These are phyloP conservation scores for Heliornis fulica DNA, from an alignment of 2,113 vertebrate species.

Conservation along the genomic window DNA sequence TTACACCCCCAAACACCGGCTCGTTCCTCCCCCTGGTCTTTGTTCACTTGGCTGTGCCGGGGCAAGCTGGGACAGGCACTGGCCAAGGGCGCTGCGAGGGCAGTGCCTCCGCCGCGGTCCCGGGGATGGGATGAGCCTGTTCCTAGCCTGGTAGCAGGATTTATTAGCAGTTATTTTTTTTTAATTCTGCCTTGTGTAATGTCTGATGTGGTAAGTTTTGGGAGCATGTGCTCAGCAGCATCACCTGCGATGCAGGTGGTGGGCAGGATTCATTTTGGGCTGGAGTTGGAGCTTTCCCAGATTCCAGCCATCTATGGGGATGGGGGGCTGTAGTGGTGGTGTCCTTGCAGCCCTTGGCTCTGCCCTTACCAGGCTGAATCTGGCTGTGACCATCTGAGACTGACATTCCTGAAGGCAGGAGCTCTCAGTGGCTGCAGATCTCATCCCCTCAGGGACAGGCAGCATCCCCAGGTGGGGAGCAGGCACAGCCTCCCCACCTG, in stretches of 20 bases:
- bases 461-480: neutral
- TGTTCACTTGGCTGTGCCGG: fast-evolving
- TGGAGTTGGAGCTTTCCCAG: neutral
- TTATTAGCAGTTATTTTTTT: fast-evolving
- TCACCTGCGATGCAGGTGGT: neutral
- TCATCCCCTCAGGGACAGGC: neutral
- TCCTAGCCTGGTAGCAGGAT: neutral
- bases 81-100: neutral
- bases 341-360: fast-evolving
- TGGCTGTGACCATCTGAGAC: fast-evolving
- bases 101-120: neutral
- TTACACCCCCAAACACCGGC: neutral
- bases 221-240: fast-evolving
- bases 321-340: neutral
- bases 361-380: neutral
- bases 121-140: neutral
- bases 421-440: fast-evolving
- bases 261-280: neutral
- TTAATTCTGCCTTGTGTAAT: neutral
- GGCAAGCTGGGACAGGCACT: neutral
- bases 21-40: neutral
- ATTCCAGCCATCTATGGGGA: neutral
- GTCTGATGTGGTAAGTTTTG: neutral
- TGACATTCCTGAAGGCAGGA: neutral
- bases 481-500: neutral